Evolutionary conservation across 2,113 vertebrate genomes (phyloP), one percentile per base, ranked within the genome.

Genomic region (Oceanodroma tethys): DNA sequence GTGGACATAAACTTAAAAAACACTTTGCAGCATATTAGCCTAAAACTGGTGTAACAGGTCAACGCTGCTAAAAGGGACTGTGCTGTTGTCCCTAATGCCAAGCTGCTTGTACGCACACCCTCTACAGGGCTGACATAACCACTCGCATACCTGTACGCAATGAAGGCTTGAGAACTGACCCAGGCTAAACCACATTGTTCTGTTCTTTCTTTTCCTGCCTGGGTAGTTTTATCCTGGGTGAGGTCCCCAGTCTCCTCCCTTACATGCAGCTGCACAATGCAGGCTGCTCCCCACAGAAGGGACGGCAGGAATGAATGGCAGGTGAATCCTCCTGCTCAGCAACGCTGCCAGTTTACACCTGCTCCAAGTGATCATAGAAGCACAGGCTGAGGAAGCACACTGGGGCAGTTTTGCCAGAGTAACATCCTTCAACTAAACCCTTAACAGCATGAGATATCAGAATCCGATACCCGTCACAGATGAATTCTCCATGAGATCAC

Each of bases 121-220:
- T 53, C 45, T 23, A 16, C 10, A 42, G 55, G 42, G 34, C 40
- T 78, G 68, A 70, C 48, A 82, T 22, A 70, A 30, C 5, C 48
- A 42, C 29, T 76, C 7, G 2, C 3, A 1, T 3, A n/a, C 2
- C 10, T 22, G 12, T 13, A 32, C 6, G 10, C 18, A n/a, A 55
- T 4, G 22, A 88, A 88, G 50, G 32, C 70, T 50, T 3, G 4
- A 75, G 30, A 72, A 34, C 27, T 19, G 19, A 48, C 8, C 6
- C 55, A 71, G 11, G 16, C 50, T 75, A 53, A 81, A 79, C 13
- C 38, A 45, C 13, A 21, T 2, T 25, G 38, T 1, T 86, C 67
- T 36, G 36, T 11, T 50, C 6, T 60, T 79, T 65, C 34, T 23
- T 42, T 34, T 26, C 17, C 52, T 42, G 11, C 27, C 34, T 34